phyloP scores from a whole-genome alignment of 2,888 invertebrate species.

The Acanthosepion esculentum region DNA sequence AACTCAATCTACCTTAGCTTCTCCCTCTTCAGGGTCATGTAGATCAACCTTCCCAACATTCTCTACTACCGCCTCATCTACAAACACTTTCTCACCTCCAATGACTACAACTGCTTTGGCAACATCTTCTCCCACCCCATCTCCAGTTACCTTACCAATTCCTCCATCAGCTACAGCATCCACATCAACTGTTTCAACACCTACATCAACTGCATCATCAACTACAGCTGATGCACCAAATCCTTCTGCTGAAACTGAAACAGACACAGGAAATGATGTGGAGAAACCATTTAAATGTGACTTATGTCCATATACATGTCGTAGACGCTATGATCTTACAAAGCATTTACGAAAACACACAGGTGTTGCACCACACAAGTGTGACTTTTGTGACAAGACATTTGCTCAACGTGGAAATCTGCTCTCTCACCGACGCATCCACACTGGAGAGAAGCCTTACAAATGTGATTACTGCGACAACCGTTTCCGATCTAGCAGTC shows the following conservation, averaged over 20 bases:
- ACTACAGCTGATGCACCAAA: neutral
- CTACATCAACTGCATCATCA: neutral
- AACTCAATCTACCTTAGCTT: neutral
- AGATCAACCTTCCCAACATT: neutral
- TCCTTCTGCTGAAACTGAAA: neutral
- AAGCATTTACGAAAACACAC: conserved; percentile 52
- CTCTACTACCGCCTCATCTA: neutral
- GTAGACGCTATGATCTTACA: conserved; percentile 49
- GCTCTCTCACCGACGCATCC: conserved; percentile 50
- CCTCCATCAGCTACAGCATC: neutral
- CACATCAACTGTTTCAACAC: neutral
- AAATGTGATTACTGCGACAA: conserved; percentile 51
- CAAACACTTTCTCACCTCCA: neutral
- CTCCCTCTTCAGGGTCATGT: no score
- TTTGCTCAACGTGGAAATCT: conserved; percentile 51
- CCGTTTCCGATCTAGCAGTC: conserved; percentile 24
- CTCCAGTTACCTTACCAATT: neutral
- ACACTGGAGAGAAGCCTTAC: conserved; percentile 46
- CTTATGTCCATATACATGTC: neutral
- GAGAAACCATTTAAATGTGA: conserved; percentile 38
- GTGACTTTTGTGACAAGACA: conserved; percentile 53
- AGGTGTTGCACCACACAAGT: conserved; percentile 50
- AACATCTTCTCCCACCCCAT: neutral
- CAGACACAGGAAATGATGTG: no score
- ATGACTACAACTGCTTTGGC: neutral